A percentile compares a stretch with the other conserved stretches of the same genome.
These are phyloP conservation scores for Montipora capricornis DNA, from an alignment of 64 coral and sea anemone species.

Conservation along the genomic window DNA sequence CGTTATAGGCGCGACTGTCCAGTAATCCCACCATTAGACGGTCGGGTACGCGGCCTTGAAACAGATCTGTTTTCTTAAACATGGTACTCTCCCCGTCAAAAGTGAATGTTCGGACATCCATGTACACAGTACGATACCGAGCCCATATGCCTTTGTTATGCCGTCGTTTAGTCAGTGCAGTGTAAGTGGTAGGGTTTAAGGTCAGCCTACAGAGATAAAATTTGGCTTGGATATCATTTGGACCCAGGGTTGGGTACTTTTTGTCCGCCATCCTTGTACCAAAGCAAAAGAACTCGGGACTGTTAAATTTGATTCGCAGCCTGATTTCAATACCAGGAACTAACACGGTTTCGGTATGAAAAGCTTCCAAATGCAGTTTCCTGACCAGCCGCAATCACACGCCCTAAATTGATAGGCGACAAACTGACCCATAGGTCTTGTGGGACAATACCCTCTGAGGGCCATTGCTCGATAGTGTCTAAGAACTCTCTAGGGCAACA, in stretches of 20 bases:
- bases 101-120: neutral
- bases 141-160: neutral
- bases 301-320: neutral
- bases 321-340: neutral
- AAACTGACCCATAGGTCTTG: no score
- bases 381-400: neutral
- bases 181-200: neutral
- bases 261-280: neutral
- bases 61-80: neutral
- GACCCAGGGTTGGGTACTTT: neutral
- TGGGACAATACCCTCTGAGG: no score
- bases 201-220: conserved; percentile 40
- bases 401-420: no score
- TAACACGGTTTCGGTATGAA: neutral
- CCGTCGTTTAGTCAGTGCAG: neutral
- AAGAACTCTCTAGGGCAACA: no score
- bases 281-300: neutral
- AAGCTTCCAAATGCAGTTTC: neutral
- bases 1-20: conserved; percentile 12
- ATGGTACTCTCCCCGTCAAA: neutral
- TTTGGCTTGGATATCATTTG: neutral
- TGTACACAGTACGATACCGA: conserved; percentile 16
- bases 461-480: no score
- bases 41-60: conserved; percentile 15
- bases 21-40: conserved; percentile 43